Conservation (phyloP, 2,113 vertebrate genomes). For the Genyomyrus donnyi region DNA sequence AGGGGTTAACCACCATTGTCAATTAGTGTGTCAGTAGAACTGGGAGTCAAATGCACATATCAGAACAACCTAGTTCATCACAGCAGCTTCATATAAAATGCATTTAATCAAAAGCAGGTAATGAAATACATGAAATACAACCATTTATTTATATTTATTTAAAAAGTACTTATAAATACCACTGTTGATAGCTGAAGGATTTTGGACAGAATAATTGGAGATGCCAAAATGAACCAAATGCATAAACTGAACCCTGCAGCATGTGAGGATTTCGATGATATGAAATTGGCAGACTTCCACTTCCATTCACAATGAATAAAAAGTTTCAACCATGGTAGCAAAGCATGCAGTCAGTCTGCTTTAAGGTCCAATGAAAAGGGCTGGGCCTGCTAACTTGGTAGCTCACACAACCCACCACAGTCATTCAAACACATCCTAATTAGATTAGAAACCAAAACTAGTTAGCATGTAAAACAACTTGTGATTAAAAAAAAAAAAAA, state of each 20-base stretch:
- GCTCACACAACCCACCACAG: not conserved
- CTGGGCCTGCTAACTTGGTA: not conserved
- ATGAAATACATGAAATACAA: not conserved
- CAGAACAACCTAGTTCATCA: not conserved
- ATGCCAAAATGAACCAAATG: not conserved
- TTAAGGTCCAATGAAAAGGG: not conserved
- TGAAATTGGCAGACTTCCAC: not conserved
- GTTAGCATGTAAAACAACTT: not conserved
- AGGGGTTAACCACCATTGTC: constrained; percentile 55
- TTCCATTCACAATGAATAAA: not conserved
- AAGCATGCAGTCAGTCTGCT: not conserved
- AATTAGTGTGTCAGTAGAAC: constrained; percentile 52
- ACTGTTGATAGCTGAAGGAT: not conserved
- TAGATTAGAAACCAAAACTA: not conserved
- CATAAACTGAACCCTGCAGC: not conserved
- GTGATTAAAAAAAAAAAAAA: not conserved
- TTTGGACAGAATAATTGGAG: not conserved
- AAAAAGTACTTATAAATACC: not conserved
- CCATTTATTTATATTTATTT: not conserved
- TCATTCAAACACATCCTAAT: not conserved
- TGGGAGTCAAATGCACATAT: constrained; percentile 17
- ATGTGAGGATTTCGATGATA: not conserved
- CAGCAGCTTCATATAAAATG: not conserved
- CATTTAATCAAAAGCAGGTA: not conserved
- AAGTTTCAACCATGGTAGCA: not conserved